These are phyloP conservation scores for Chrysodeixis includens DNA, from an alignment of 2,888 invertebrate genomes.

Conservation along the genomic window DNA sequence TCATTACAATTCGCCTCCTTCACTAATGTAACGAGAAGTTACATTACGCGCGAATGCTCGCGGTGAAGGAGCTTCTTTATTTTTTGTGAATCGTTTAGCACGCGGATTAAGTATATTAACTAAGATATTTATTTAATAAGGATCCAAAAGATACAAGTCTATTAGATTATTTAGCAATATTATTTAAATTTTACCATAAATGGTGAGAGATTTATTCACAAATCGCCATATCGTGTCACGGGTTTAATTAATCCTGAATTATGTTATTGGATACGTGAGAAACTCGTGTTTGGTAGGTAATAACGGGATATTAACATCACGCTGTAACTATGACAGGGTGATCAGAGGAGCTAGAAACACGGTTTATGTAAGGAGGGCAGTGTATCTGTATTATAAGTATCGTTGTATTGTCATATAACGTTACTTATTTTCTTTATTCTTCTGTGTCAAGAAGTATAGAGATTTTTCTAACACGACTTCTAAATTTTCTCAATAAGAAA, in stretches of 20 bases:
- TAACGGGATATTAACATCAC: conserved; percentile 3
- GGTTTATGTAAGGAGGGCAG: neutral
- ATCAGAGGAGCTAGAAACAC: neutral
- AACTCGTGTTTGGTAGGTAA: conserved; percentile 6
- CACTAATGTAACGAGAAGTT: no score
- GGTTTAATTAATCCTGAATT: conserved; percentile 34
- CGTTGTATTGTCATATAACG: no score
- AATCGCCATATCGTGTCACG: conserved; percentile 29
- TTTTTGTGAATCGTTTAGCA: no score
- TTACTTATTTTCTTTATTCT: no score
- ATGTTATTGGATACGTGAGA: conserved; percentile 19
- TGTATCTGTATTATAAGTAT: neutral
- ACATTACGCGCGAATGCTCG: no score
- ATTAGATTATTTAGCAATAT: neutral
- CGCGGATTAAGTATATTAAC: neutral
- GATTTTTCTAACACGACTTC: no score
- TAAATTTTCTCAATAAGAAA: no score
- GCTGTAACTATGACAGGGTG: neutral
- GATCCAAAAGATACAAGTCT: neutral
- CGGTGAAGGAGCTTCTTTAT: no score
- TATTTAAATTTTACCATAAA: conserved; percentile 4
- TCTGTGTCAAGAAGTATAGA: no score
- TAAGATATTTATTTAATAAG: neutral
- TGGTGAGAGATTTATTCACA: conserved; percentile 24
- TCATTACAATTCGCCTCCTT: no score